A percentile compares a stretch with the other conserved stretches of the same genome.
Evolutionary conservation across 1,140 invertebrate species (phyloP).

Genomic region (Psilanteris sp.): DNA sequence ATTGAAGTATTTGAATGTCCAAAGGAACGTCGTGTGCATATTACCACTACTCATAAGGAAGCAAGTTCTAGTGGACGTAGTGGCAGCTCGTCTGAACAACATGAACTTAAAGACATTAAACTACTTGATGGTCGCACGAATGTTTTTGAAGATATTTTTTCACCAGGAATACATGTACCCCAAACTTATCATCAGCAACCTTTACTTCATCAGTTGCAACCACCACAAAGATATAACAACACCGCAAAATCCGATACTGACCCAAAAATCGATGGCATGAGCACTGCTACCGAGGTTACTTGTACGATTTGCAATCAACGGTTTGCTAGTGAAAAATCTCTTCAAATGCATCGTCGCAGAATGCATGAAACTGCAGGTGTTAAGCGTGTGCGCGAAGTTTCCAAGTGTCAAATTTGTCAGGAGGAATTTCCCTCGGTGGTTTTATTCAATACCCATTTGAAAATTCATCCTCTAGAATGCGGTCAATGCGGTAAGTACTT

Average conservation of each 20-base stretch:
- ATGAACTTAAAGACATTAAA: constrained; percentile 77
- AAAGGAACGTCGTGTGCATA: constrained; percentile 84
- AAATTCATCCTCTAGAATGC: constrained; percentile 89
- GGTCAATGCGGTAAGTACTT: constrained; percentile 89
- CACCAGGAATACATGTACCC: constrained; percentile 72
- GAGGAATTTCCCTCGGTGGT: constrained; percentile 82
- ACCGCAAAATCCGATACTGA: constrained; percentile 69
- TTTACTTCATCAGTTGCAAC: constrained; percentile 75
- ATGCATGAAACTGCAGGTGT: constrained; percentile 74
- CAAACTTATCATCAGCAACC: constrained; percentile 74
- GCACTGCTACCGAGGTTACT: constrained; percentile 67
- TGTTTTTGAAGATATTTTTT: constrained; percentile 77
- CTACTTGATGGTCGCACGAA: constrained; percentile 75
- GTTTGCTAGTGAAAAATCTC: constrained; percentile 75
- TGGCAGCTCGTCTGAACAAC: constrained; percentile 69
- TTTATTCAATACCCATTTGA: constrained; percentile 85
- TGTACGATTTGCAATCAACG: constrained; percentile 74
- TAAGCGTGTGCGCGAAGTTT: constrained; percentile 74
- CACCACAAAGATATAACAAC: constrained; percentile 68
- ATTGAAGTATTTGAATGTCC: constrained; percentile 83
- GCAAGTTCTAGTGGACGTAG: constrained; percentile 77
- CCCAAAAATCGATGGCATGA: constrained; percentile 69
- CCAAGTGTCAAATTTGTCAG: constrained; percentile 82
- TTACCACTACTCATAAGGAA: constrained; percentile 78
- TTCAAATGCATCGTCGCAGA: constrained; percentile 81